These are phyloP conservation scores for Eurystomus gularis DNA, from an alignment of 2,113 vertebrate genomes.

Conservation along the genomic window DNA sequence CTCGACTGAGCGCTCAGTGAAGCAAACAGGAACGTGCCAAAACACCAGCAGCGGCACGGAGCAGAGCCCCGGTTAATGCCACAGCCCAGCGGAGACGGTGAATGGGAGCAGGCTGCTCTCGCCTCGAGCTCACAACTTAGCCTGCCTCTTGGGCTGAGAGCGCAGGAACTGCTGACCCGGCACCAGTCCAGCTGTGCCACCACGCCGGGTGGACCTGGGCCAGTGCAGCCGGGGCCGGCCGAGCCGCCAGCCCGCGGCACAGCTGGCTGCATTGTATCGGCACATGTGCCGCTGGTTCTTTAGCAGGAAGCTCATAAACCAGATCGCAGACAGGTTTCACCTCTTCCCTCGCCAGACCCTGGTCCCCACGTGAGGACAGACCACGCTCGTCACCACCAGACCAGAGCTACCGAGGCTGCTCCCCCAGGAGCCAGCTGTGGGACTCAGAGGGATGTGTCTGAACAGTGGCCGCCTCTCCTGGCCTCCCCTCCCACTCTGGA, in stretches of 20 bases:
- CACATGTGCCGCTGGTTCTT: neutral
- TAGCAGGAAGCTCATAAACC: neutral
- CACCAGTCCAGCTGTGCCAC: neutral
- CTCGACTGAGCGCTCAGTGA: neutral
- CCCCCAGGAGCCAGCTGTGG: neutral
- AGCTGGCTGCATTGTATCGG: neutral
- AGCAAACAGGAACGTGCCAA: neutral
- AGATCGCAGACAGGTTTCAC: neutral
- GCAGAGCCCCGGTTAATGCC: neutral
- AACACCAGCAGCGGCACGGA: neutral
- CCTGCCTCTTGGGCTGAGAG: neutral
- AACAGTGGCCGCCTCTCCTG: rapidly evolving
- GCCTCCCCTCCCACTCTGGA: neutral
- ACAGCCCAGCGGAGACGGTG: neutral
- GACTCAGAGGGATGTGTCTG: rapidly evolving
- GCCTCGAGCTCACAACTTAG: neutral
- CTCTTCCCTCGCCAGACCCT: neutral
- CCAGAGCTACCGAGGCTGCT: neutral
- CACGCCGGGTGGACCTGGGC: rapidly evolving
- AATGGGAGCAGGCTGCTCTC: neutral
- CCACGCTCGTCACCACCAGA: rapidly evolving
- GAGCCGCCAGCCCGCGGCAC: neutral
- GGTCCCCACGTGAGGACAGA: neutral
- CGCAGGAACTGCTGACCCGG: neutral
- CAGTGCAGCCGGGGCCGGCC: rapidly evolving